Conservation (phyloP, 2,888 invertebrate genomes). For the Saturnia pavonia region DNA sequence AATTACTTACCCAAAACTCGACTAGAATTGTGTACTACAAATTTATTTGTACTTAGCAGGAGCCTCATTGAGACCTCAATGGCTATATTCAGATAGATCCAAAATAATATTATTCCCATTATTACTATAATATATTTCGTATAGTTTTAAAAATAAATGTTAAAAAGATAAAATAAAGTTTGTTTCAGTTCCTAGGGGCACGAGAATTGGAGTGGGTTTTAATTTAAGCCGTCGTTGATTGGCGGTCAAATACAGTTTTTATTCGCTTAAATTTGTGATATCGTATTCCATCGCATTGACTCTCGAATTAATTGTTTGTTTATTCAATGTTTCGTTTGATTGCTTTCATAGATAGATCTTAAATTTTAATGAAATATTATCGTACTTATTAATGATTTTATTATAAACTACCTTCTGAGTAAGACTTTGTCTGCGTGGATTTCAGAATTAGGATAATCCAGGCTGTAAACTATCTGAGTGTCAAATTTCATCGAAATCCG, state of each 20-base stretch:
- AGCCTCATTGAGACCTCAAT: too few species aligned
- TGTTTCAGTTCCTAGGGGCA: background rate
- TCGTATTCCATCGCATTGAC: slow-evolving; percentile 13
- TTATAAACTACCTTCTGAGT: too few species aligned
- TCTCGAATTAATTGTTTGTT: background rate
- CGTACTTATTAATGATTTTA: background rate
- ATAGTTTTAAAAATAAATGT: background rate
- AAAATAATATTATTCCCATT: background rate
- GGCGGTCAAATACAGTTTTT: slow-evolving; percentile 28
- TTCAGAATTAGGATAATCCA: too few species aligned
- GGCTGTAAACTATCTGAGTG: too few species aligned
- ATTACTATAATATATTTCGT: background rate
- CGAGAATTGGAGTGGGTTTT: slow-evolving; percentile 22
- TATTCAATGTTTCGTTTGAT: slow-evolving; percentile 3
- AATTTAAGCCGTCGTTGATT: slow-evolving; percentile 36
- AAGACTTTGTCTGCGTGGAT: too few species aligned
- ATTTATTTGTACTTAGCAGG: too few species aligned
- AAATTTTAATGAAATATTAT: background rate
- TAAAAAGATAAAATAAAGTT: background rate
- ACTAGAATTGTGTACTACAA: too few species aligned
- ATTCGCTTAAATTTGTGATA: slow-evolving; percentile 18
- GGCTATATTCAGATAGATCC: too few species aligned
- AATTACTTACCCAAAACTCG: too few species aligned
- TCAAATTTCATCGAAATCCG: too few species aligned
- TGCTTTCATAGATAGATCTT: background rate